Evolutionary conservation across 2,797 vertebrate genomes (phyloP).

Genomic region (Anas bernieri): DNA sequence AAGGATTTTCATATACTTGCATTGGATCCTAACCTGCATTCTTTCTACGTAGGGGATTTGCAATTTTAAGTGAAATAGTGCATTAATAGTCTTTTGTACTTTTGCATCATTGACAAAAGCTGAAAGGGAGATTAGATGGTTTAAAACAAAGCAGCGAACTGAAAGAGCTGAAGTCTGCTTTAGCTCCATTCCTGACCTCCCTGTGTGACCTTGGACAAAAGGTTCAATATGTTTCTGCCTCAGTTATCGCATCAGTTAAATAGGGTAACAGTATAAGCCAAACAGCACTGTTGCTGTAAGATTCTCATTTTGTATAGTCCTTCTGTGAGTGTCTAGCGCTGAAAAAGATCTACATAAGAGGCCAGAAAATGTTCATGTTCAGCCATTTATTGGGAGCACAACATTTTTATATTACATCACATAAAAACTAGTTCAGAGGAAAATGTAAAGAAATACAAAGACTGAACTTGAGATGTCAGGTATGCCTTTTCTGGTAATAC

Average conservation of each 20-base stretch:
- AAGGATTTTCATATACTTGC: not conserved
- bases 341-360: not conserved
- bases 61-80: not conserved
- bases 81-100: not conserved
- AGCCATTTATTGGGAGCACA: not conserved
- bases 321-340: not conserved
- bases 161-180: conserved; percentile 31
- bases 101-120: not conserved
- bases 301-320: not conserved
- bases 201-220: conserved; percentile 50
- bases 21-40: not conserved
- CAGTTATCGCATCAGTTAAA: conserved; percentile 50
- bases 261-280: not conserved
- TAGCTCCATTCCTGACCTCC: conserved; percentile 37
- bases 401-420: not conserved
- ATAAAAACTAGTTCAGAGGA: not conserved
- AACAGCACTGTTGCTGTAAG: conserved; percentile 12
- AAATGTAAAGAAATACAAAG: not conserved
- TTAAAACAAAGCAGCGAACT: conserved; percentile 19
- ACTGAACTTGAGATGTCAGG: not conserved
- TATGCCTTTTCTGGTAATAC: not conserved
- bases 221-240: conserved; percentile 63
- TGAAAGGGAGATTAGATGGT: not conserved
- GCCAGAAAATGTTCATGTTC: not conserved
- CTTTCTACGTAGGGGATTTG: not conserved